Evolutionary conservation across 2,113 vertebrate genomes (phyloP).

Genomic region (Callipepla squamata): DNA sequence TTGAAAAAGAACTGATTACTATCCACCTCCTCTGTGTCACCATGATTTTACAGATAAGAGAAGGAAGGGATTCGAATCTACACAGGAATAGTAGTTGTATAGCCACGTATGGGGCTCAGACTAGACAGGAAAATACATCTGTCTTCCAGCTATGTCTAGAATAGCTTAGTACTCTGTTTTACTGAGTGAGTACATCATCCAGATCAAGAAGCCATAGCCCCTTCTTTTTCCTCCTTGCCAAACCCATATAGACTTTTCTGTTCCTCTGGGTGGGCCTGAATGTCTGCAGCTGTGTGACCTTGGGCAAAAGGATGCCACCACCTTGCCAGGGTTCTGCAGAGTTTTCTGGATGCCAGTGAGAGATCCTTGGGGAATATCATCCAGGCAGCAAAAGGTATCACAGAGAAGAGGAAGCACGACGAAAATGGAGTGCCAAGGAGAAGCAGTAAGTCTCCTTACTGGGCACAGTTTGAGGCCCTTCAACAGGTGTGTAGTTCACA

Average conservation of each 20-base stretch:
- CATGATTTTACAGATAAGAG: slow-evolving; percentile 15
- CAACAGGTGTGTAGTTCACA: accelerated
- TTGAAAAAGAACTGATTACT: neutral
- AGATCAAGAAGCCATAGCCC: neutral
- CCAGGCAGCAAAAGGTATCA: accelerated
- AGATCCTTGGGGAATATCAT: neutral
- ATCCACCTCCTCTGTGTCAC: neutral
- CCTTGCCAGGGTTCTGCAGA: neutral
- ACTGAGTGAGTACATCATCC: neutral
- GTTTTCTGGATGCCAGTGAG: neutral
- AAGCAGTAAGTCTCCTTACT: neutral
- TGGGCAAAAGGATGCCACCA: neutral
- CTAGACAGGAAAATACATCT: neutral
- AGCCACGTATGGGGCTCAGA: neutral
- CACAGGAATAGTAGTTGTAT: neutral
- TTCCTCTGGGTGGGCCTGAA: neutral
- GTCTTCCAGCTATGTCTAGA: neutral
- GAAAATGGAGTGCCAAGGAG: neutral
- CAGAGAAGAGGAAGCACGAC: neutral
- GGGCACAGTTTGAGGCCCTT: neutral
- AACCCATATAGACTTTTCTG: neutral
- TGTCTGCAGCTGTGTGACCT: accelerated
- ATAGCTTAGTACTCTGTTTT: neutral
- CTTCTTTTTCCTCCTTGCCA: neutral
- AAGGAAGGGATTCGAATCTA: neutral